phyloP scores from a whole-genome alignment of 2,888 invertebrate species.

The Ellobium chinense region DNA sequence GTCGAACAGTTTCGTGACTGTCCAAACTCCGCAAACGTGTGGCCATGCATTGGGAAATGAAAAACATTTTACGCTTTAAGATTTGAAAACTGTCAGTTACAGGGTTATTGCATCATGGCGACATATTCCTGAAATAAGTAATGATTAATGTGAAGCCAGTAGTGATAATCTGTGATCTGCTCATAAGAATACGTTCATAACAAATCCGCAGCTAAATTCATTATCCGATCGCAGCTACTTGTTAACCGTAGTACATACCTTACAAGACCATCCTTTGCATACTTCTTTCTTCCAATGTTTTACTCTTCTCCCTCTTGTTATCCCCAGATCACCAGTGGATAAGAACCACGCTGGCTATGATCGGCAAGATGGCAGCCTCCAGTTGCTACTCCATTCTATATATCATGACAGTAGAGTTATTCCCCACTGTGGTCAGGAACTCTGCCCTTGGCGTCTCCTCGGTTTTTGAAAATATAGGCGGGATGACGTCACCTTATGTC shows the following conservation, averaged over 20 bases:
- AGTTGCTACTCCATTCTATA: conserved; percentile 38
- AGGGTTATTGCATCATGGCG: too few species aligned
- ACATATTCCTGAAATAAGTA: too few species aligned
- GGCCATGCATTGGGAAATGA: too few species aligned
- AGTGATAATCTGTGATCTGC: too few species aligned
- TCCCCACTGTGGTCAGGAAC: conserved; percentile 45
- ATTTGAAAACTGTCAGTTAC: too few species aligned
- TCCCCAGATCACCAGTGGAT: conserved; percentile 44
- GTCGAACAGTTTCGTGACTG: too few species aligned
- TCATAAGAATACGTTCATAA: too few species aligned
- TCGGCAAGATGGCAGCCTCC: conserved; percentile 39
- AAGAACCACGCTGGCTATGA: conserved; percentile 36
- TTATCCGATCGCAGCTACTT: not conserved
- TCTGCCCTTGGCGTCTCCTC: conserved; percentile 41
- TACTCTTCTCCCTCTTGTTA: too few species aligned
- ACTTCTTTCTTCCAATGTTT: not conserved
- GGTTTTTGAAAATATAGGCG: conserved; percentile 40
- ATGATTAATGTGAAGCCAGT: too few species aligned
- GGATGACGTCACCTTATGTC: conserved; percentile 46
- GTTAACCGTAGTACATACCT: not conserved
- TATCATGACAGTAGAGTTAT: conserved; percentile 44
- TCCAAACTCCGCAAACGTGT: too few species aligned
- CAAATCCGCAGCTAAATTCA: too few species aligned
- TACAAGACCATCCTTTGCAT: not conserved
- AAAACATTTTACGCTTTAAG: too few species aligned